Percentiles rank a stretch among this genome's conserved stretches.
Evolutionary conservation across 2,113 vertebrate genomes (phyloP).

Genomic region (Micronycteris hirsuta): DNA sequence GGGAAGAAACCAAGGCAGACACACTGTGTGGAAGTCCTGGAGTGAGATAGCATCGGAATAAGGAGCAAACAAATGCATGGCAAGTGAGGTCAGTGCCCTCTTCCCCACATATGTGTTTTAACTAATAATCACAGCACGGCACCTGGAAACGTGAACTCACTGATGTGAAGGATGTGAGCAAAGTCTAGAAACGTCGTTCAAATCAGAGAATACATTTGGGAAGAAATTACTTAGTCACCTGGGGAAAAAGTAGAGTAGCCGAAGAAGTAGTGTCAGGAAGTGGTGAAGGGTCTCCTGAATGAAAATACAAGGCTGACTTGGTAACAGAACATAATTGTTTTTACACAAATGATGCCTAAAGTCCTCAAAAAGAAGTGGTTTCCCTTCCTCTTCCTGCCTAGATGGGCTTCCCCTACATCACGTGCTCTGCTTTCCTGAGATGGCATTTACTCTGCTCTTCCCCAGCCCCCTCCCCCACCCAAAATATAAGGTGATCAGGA

Average conservation of each 20-base stretch:
- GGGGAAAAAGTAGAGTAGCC: neutral
- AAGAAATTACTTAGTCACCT: constrained; percentile 26
- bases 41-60: neutral
- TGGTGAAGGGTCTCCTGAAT: neutral
- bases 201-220: neutral
- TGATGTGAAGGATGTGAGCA: neutral
- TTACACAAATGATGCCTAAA: neutral
- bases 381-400: neutral
- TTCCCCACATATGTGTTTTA: neutral
- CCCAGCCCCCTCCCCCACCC: neutral
- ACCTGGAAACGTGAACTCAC: neutral
- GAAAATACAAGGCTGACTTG: neutral
- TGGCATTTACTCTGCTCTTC: neutral
- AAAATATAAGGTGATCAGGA: neutral
- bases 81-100: neutral
- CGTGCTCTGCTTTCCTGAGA: neutral
- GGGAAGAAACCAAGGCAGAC: neutral
- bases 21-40: neutral
- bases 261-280: neutral
- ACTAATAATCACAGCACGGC: neutral
- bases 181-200: neutral
- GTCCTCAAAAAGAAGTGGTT: constrained; percentile 2
- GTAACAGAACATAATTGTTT: neutral
- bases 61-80: neutral
- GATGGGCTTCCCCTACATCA: neutral